Evolutionary conservation across 2,797 vertebrate genomes (phyloP).

Genomic region (Pyrocephalus nanus): DNA sequence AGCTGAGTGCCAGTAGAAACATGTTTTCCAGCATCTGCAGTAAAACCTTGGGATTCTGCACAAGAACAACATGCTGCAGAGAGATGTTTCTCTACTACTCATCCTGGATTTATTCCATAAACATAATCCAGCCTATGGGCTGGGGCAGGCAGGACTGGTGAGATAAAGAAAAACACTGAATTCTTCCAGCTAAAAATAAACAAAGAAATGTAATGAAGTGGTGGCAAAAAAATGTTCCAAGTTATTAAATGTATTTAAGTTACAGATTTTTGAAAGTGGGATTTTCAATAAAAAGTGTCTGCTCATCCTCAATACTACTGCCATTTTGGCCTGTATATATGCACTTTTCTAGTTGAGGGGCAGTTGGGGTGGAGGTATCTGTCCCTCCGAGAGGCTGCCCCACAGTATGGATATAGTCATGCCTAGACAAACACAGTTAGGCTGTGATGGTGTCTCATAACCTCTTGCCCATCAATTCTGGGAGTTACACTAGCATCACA

Average conservation of each 20-base stretch:
- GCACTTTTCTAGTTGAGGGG: accelerated
- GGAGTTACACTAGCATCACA: not conserved
- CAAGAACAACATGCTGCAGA: not conserved
- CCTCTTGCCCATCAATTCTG: not conserved
- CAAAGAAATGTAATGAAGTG: not conserved
- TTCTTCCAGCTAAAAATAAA: not conserved
- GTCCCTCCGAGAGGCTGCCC: not conserved
- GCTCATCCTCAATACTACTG: not conserved
- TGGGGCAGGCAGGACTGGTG: not conserved
- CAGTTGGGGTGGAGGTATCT: not conserved
- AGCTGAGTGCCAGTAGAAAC: not conserved
- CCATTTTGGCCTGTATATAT: not conserved
- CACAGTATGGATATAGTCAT: not conserved
- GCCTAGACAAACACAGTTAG: not conserved
- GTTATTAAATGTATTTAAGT: not conserved
- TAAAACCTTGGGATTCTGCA: not conserved
- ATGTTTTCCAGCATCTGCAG: not conserved
- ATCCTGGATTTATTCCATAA: not conserved
- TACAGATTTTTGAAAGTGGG: not conserved
- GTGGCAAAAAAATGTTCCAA: not conserved
- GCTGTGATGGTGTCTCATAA: not conserved
- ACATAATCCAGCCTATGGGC: not conserved
- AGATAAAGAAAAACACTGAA: not conserved
- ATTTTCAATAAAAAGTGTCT: not conserved
- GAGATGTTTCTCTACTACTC: not conserved